These are phyloP conservation scores for Drosophila paranaensis DNA, from an alignment of 2,888 invertebrate genomes.

Conservation along the genomic window DNA sequence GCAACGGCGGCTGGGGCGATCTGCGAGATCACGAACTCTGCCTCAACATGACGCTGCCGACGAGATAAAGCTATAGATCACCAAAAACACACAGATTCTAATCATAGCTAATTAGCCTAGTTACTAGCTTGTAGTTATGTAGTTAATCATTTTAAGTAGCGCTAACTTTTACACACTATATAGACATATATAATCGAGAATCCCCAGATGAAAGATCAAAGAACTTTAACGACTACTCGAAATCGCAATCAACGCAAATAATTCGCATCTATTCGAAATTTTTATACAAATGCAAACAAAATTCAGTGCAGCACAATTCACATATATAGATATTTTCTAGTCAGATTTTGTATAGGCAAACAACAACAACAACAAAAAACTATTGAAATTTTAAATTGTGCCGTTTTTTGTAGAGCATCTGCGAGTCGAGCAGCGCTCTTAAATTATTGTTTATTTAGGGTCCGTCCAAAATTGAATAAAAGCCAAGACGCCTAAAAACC, in stretches of 20 bases:
- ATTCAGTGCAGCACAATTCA: conserved; percentile 35
- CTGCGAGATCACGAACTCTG: conserved; percentile 92
- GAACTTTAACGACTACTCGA: conserved; percentile 14
- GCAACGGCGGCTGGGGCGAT: conserved; percentile 99
- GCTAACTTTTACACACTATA: conserved; percentile 13
- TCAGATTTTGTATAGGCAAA: conserved; percentile 40
- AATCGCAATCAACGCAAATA: conserved; percentile 59
- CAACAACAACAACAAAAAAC: no score
- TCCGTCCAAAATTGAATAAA: conserved; percentile 61
- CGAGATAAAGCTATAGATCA: conserved; percentile 67
- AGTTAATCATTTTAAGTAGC: conserved; percentile 36
- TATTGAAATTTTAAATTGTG: conserved; percentile 34
- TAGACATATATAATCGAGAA: conserved; percentile 19
- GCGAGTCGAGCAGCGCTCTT: not conserved
- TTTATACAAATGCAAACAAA: conserved; percentile 21
- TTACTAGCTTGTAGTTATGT: conserved; percentile 37
- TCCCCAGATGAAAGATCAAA: conserved; percentile 21
- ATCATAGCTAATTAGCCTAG: conserved; percentile 34
- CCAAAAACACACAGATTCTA: conserved; percentile 38
- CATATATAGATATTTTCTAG: conserved; percentile 33
- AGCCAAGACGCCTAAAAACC: conserved; percentile 6
- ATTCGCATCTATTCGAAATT: conserved; percentile 30
- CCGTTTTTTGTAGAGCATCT: conserved; percentile 24
- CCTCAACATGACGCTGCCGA: conserved; percentile 88
- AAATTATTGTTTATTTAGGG: conserved; percentile 47